Base-by-base conservation (phyloP, 2,888 invertebrate species). In the Calameuta filiformis region DNA sequence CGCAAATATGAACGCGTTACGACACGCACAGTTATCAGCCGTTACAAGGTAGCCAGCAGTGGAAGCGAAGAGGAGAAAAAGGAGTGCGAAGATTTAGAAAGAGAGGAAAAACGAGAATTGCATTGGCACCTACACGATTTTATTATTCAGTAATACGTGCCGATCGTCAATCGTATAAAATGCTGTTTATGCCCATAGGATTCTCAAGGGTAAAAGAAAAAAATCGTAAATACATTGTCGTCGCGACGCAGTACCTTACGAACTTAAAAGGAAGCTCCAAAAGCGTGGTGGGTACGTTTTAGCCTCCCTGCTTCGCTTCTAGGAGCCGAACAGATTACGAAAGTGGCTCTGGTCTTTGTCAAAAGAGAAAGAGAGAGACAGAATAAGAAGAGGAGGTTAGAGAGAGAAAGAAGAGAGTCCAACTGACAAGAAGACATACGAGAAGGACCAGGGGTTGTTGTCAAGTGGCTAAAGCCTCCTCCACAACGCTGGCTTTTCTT, bases 381-480 rank as follows among this genome's bases (percentile, higher is more conserved):
- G 23, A 56, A 23, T 56, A 56, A 56, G 23, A 56, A 23, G 23
- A 56, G 56, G 9, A 56, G 56, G 56, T 6, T 23, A 56, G 56
- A 56, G 56, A 2, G 56, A 56, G 56, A 56, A 56, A 23, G 23
- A 56, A 23, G 56, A 56, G 56, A 56, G 56, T 56, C 23, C 56
- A 56, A 56, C 71, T 33, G 31, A 31, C 33, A 71, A 71, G 71
- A 71, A 71, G 33, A 71, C 33, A 34, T 34, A 71, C 31, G 71
- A 34, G 71, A 31, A 71, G 33, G 71, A 71, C 33, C 33, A 71
- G 71, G 71, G 71, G 71, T 30, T 71, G 71, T 34, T 33, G 71
- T 71, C 71, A 71, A 71, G 71, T 71, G 71, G 71, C 23, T 71
- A 71, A 71, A 71, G 71, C 33, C 71, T 71, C 71, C 71, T 33